Conservation (phyloP, 2,888 invertebrate genomes). For the Drosophila atripex region DNA sequence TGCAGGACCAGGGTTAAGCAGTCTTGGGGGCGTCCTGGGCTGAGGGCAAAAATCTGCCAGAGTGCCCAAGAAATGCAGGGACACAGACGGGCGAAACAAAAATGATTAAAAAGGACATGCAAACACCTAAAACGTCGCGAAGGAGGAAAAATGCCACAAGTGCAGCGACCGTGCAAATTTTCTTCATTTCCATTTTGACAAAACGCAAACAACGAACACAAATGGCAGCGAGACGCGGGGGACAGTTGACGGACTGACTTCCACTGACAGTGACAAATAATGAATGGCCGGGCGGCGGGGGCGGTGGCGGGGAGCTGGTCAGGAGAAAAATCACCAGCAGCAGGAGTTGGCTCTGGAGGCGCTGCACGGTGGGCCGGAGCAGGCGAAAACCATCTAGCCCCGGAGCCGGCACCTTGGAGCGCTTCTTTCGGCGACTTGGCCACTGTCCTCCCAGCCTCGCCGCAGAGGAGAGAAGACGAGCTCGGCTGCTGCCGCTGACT, state of each 20-base stretch:
- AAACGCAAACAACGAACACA: slow-evolving; percentile 74
- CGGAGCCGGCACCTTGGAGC: background rate
- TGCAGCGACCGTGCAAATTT: slow-evolving; percentile 81
- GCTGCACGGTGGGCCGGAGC: slow-evolving; percentile 13
- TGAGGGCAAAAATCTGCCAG: slow-evolving; percentile 59
- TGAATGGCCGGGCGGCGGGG: slow-evolving; percentile 64
- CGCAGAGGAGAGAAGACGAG: slow-evolving; percentile 20
- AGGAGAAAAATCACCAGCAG: slow-evolving; percentile 24
- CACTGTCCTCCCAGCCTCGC: slow-evolving; percentile 32
- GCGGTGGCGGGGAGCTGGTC: slow-evolving; percentile 10
- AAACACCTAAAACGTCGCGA: slow-evolving; percentile 79
- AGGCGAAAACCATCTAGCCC: slow-evolving; percentile 7
- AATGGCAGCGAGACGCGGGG: slow-evolving; percentile 9
- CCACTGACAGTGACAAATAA: slow-evolving; percentile 82
- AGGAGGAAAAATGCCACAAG: slow-evolving; percentile 79
- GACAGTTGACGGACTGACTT: slow-evolving; percentile 79
- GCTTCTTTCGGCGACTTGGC: slow-evolving; percentile 10
- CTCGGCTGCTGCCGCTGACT: slow-evolving; percentile 40
- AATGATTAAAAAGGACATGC: slow-evolving; percentile 80
- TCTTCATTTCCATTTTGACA: slow-evolving; percentile 82
- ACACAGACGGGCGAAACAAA: slow-evolving; percentile 33
- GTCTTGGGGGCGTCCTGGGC: slow-evolving; percentile 1
- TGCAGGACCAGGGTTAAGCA: slow-evolving; percentile 75
- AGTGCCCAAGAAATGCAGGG: slow-evolving; percentile 76
- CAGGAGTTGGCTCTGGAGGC: slow-evolving; percentile 31